A percentile compares a stretch with the other conserved stretches of the same genome.
These are phyloP conservation scores for Sebastes trivittatus DNA, from an alignment of 2,797 vertebrate genomes.

Conservation along the genomic window DNA sequence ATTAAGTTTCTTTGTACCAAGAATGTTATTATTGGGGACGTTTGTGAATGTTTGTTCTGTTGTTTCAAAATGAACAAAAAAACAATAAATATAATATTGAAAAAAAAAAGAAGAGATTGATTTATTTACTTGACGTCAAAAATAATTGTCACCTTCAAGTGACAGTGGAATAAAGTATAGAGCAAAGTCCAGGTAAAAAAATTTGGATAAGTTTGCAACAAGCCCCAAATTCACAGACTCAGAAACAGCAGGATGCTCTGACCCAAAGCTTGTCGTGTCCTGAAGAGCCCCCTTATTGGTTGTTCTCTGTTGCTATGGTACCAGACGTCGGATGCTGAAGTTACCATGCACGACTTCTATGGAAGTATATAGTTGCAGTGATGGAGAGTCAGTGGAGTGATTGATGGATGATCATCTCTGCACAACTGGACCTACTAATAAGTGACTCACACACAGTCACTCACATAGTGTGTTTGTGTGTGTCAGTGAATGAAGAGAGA, in stretches of 20 bases:
- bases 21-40: no score
- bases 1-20: no score
- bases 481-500: neutral
- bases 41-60: no score
- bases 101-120: neutral
- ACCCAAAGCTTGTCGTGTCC: conserved; percentile 41
- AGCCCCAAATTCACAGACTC: neutral
- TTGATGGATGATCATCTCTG: neutral
- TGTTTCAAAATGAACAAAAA: no score
- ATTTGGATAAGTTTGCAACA: conserved; percentile 5
- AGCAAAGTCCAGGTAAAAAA: neutral
- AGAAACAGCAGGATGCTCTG: conserved; percentile 31
- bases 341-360: conserved; percentile 46
- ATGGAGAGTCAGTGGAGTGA: conserved; percentile 28
- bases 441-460: conserved; percentile 11
- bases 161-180: neutral
- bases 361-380: conserved; percentile 29
- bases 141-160: neutral
- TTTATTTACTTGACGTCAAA: neutral
- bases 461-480: neutral
- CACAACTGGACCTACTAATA: conserved; percentile 28
- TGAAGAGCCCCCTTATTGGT: conserved; percentile 70
- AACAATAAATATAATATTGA: no score
- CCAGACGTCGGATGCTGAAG: conserved; percentile 78
- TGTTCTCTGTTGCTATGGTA: conserved; percentile 83